A percentile compares a stretch with the other conserved stretches of the same genome.
phyloP scores from a whole-genome alignment of 2,888 invertebrate species.

The Sicus ferrugineus region DNA sequence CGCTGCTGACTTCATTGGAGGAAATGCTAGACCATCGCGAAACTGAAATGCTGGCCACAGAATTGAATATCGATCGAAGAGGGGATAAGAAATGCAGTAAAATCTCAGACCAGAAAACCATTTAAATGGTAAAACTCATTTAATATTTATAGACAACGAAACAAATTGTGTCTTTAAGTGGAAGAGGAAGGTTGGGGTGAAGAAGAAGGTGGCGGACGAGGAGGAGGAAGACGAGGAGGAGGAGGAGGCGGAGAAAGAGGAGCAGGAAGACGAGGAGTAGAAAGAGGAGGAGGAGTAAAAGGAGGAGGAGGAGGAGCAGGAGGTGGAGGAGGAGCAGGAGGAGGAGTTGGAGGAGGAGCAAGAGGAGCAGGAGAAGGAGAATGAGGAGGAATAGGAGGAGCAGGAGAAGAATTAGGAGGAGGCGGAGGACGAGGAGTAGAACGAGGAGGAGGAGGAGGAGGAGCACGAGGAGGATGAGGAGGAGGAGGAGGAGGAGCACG shows the following conservation, averaged over 20 bases:
- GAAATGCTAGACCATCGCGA: not conserved
- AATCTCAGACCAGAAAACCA: not conserved
- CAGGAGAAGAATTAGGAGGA: not conserved
- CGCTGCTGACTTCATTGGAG: conserved; percentile 1
- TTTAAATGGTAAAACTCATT: not conserved
- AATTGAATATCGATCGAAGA: not conserved
- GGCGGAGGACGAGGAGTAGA: too few species aligned
- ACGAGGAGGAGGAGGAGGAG: not conserved
- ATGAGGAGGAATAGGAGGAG: not conserved
- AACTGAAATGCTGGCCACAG: not conserved
- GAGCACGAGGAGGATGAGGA: not conserved
- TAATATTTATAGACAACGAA: conserved; percentile 19
- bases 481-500: not conserved
- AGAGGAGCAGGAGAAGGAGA: not conserved
- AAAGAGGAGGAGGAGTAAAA: not conserved
- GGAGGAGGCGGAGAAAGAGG: not conserved
- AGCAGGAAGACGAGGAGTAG: not conserved
- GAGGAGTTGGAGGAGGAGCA: not conserved
- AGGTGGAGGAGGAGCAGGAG: not conserved
- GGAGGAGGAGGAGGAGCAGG: not conserved
- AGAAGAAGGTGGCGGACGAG: not conserved
- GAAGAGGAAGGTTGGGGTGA: not conserved
- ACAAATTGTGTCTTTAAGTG: conserved; percentile 12
- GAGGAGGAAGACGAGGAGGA: not conserved
- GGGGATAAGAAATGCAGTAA: not conserved